phyloP scores from a whole-genome alignment of 1,140 invertebrate species.

The Drosophila paulistorum region DNA sequence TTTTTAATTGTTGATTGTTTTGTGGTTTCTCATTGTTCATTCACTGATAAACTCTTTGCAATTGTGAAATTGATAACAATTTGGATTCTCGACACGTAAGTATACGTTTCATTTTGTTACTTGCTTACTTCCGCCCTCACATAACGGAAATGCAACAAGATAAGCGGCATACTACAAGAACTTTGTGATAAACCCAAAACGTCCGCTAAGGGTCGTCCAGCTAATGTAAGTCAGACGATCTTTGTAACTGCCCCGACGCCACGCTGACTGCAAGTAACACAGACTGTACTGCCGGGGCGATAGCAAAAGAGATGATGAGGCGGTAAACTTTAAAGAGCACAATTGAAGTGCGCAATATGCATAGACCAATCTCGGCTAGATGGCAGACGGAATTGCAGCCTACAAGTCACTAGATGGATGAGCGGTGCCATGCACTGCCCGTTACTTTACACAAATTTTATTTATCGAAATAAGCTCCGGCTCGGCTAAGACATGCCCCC shows the following conservation, averaged over 20 bases:
- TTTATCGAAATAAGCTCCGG: slow-evolving; percentile 49
- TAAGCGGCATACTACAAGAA: slow-evolving; percentile 9
- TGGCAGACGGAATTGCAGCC: not conserved
- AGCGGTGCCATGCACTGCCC: slow-evolving; percentile 60
- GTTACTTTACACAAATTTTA: slow-evolving; percentile 61
- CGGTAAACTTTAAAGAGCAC: slow-evolving; percentile 15
- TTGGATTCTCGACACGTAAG: slow-evolving; percentile 3
- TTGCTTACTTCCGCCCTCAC: slow-evolving; percentile 41
- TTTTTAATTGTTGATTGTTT: slow-evolving; percentile 72
- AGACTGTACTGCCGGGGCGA: not conserved
- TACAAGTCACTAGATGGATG: slow-evolving; percentile 1
- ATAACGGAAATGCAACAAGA: slow-evolving; percentile 17
- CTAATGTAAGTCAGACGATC: not conserved
- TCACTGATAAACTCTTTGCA: slow-evolving; percentile 48
- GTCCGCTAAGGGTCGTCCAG: not conserved
- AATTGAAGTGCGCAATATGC: slow-evolving; percentile 36
- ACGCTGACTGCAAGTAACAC: slow-evolving; percentile 29
- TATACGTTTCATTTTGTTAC: slow-evolving; percentile 33
- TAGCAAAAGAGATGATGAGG: not conserved
- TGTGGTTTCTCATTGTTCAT: slow-evolving; percentile 37
- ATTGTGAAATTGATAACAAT: slow-evolving; percentile 57
- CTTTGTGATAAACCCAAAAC: not conserved
- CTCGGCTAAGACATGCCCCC: not conserved
- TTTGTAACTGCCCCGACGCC: slow-evolving; percentile 20
- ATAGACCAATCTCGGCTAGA: slow-evolving; percentile 26